Base-by-base conservation (phyloP, 2,797 vertebrate species). In the Aphelocoma californica region DNA sequence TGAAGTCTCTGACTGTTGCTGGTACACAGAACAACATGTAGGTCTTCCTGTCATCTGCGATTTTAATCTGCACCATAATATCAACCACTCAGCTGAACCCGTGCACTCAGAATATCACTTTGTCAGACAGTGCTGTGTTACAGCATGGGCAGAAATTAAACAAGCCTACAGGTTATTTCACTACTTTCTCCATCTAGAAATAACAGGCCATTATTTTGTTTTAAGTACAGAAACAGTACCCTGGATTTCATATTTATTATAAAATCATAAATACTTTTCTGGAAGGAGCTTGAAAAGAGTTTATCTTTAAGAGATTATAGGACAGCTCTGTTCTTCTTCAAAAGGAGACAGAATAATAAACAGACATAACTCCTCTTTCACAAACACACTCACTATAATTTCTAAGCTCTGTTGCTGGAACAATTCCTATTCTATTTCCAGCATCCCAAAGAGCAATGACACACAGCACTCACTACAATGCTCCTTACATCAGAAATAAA, bases 401-500 rank as follows among this genome's bases (percentile, higher is more conserved):
- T 90, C 80, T 64, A 66, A 94, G 48, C 26, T 83, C 58, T 48
- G 65, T 70, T 88, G 81, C 80, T 95, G 95, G 94, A 97, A 70
- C 74, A 93, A 93, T 92, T 95, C 90, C 88, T 96, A 86, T 92
- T 96, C 90, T 94, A 82, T 94, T 94, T 95, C 92, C 74, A 96
- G 81, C 60, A 80, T 88, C 88, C 54, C 20, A 71, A 90, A 88
- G 91, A 95, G 88, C 92, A 97, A 86, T 91, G 91, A 92, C 87
- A 96, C 87, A 66, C 62, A 91, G 80, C 34, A 70, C 61, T 93
- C 50, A 25, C 67, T 84, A 80, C 42, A 73, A 60, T 77, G 56
- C 57, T 90, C 75, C 62, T 92, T 79, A 64, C 82, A 91, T 81
- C 64, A 83, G 73, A 60, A 96, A 65, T 81, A 66, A 95, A 92